A percentile compares a stretch with the other conserved stretches of the same genome.
These are phyloP conservation scores for Mobula birostris DNA, from an alignment of 2,113 vertebrate species.

Conservation along the genomic window DNA sequence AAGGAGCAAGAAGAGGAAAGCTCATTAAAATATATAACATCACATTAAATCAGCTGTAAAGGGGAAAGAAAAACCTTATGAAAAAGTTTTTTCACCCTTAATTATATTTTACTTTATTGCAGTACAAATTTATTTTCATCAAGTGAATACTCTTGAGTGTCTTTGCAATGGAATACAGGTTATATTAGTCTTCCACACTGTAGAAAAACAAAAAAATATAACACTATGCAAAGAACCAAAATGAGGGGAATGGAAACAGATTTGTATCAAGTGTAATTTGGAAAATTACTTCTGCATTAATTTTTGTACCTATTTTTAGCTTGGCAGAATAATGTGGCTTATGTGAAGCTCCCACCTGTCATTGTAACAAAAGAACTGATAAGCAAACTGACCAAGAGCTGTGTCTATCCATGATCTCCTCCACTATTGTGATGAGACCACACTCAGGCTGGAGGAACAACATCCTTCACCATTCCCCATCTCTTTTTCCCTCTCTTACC, in stretches of 20 bases:
- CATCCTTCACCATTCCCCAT: too few relatives aligned
- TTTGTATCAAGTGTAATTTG: neutral
- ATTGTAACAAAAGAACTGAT: neutral
- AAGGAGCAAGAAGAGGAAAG: neutral
- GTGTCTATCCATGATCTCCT: too few relatives aligned
- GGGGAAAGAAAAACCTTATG: neutral
- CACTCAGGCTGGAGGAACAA: too few relatives aligned
- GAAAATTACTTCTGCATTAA: neutral
- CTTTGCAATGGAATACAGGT: neutral
- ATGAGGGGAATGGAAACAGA: neutral
- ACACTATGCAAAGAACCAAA: neutral
- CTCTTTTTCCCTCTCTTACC: too few relatives aligned
- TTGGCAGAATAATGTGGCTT: neutral
- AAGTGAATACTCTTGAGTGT: neutral
- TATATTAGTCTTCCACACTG: neutral
- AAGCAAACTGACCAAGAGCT: neutral
- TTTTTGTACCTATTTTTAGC: neutral
- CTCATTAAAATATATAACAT: neutral
- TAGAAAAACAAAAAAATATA: conserved; percentile 9
- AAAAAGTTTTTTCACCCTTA: neutral
- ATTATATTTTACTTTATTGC: neutral
- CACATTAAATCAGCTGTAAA: neutral
- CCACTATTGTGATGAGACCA: too few relatives aligned
- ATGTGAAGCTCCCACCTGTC: neutral
- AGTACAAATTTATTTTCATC: neutral